phyloP scores from a whole-genome alignment of 1,140 invertebrate species.

The Drosophila mayri region DNA sequence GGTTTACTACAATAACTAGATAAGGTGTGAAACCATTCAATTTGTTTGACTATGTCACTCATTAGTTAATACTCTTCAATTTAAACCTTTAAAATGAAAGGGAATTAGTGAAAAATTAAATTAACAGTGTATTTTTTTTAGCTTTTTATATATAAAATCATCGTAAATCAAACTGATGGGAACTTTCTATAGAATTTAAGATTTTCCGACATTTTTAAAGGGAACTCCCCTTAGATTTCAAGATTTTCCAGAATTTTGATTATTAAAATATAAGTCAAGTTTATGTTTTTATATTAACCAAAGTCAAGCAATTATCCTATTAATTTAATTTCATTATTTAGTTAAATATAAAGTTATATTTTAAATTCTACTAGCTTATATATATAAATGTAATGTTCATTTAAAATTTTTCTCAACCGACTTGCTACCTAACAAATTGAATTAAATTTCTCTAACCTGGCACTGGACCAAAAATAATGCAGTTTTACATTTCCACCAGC shows the following conservation, averaged over 20 bases:
- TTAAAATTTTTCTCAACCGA: background rate
- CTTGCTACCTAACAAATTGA: background rate
- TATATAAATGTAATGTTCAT: background rate
- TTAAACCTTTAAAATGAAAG: background rate
- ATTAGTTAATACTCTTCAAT: background rate
- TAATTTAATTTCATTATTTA: background rate
- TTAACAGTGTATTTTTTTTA: background rate
- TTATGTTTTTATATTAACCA: no score
- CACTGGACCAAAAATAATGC: background rate
- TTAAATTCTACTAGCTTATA: background rate
- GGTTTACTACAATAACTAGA: constrained; percentile 23
- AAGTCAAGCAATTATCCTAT: no score
- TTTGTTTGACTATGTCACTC: background rate
- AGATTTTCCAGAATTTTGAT: no score
- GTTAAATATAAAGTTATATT: no score
- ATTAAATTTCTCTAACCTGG: background rate
- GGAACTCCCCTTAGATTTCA: background rate
- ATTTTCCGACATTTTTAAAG: background rate
- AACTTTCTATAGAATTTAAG: no score
- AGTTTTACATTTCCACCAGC: background rate
- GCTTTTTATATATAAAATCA: background rate
- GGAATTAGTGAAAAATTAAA: background rate
- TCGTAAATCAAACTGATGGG: background rate
- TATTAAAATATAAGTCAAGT: no score
- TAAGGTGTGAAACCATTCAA: background rate